phyloP scores from a whole-genome alignment of 2,113 vertebrate genomes.

The Sylvia atricapilla region DNA sequence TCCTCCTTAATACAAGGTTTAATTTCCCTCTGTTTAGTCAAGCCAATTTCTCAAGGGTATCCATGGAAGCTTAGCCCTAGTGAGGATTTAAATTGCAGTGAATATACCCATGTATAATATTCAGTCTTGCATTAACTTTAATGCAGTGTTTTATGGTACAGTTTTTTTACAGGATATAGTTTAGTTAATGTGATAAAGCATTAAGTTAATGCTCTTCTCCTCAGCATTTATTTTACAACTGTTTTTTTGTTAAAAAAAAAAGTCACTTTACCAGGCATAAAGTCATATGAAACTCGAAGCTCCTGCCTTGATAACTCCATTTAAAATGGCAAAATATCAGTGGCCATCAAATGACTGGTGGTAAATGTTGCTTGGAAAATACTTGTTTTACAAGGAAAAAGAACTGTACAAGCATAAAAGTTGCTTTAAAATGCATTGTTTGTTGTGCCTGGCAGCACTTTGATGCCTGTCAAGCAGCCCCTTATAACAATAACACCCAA shows the following conservation, averaged over 20 bases:
- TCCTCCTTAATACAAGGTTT: background rate
- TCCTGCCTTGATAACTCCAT: background rate
- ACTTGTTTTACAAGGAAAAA: background rate
- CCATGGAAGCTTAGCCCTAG: background rate
- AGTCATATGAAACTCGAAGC: background rate
- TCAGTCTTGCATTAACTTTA: background rate
- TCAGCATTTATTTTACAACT: background rate
- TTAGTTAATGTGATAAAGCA: background rate
- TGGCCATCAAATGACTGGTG: background rate
- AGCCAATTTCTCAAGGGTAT: background rate
- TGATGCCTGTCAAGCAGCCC: background rate
- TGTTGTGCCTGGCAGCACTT: background rate
- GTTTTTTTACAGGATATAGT: background rate
- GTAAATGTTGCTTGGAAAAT: background rate
- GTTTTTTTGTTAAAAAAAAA: background rate
- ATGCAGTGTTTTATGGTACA: background rate
- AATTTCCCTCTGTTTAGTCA: background rate
- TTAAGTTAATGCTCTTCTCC: background rate
- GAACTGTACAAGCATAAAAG: background rate
- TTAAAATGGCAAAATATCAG: background rate
- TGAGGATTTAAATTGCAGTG: background rate
- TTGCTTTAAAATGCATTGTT: background rate
- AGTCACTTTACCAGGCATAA: background rate
- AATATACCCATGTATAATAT: background rate
- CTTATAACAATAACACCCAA: background rate